Conservation (phyloP, 1,140 invertebrate genomes). For the Drosophila lini region DNA sequence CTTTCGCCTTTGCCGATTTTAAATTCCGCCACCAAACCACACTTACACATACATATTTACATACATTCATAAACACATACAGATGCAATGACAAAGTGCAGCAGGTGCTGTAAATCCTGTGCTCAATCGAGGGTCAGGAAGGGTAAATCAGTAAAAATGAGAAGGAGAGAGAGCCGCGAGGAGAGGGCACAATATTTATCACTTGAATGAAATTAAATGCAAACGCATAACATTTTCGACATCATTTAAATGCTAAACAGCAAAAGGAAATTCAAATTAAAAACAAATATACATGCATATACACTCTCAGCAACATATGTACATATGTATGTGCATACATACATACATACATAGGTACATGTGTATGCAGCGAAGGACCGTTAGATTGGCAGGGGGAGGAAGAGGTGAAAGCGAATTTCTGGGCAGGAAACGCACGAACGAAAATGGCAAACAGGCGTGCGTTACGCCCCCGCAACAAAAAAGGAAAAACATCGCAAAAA, state of each 20-base stretch:
- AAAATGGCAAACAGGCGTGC: conserved; percentile 65
- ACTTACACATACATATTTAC: not conserved
- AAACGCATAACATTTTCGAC: conserved; percentile 61
- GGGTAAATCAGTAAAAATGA: not conserved
- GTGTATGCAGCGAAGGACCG: conserved; percentile 6
- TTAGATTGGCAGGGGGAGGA: not conserved
- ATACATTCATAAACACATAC: not conserved
- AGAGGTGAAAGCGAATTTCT: conserved; percentile 44
- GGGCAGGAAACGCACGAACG: conserved; percentile 65
- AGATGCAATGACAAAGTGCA: conserved; percentile 54
- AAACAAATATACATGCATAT: conserved; percentile 59
- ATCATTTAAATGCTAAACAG: conserved; percentile 79
- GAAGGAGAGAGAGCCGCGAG: conserved; percentile 4
- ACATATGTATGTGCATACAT: too few species aligned
- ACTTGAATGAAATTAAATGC: conserved; percentile 70
- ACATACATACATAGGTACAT: conserved; percentile 12
- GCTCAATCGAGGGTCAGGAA: conserved; percentile 1
- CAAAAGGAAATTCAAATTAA: conserved; percentile 72
- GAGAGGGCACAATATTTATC: conserved; percentile 57
- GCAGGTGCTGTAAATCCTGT: conserved; percentile 65
- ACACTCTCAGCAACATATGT: not conserved
- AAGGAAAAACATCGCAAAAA: conserved; percentile 37
- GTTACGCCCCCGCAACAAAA: conserved; percentile 49
- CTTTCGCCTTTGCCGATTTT: conserved; percentile 60
- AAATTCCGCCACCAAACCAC: conserved; percentile 43